Base-by-base conservation (phyloP, 2,888 invertebrate species). In the Drymonia ruficornis region DNA sequence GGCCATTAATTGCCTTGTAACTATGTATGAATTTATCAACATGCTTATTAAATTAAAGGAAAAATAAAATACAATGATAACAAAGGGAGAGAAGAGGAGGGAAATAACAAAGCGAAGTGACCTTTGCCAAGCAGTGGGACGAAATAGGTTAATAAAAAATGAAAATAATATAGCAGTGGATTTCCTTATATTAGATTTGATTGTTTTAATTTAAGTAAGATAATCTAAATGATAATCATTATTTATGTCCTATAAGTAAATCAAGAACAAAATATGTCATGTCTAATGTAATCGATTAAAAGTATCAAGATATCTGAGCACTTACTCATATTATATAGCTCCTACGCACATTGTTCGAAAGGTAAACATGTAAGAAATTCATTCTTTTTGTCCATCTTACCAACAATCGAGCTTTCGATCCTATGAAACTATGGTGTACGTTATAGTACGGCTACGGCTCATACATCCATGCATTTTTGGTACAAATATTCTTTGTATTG, bases 351-450 rank as follows among this genome's bases (percentile, higher is more conserved):
- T 83, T 84, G 81, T 84, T 83, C 76, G 69, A 77, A 83, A 84
- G 67, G 82, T 85, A 87, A 88, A 89, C 84, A 88, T 77, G 77
- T 80, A 78, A 80, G 82, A 83, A 81, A 84, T 83, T 78, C 81
- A 74, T 81, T 83, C 79, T 78, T 81, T 81, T 84, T 84, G 82
- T 83, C 76, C 76, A 73, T 67, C 16, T n/a, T 76, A 65, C 74
- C 76, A 80, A 82, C 82, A 81, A 85, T 81, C 75, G 78, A 76
- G 61, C 67, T 63, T 63, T 70, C 65, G 63, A 72, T 76, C 80
- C 74, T 79, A 63, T 74, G 71, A 71, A 68, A 76, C 75, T 61
- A 69, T 75, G 71, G 75, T 56, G 52, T 65, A 61, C 53, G 58
- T 43, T 55, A 46, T 56, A 60, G 53, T 68, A 34, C 13, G 12